Evolutionary conservation across 2,888 invertebrate genomes (phyloP), one percentile per base, ranked within the genome.

Genomic region (Leptogaster cylindrica): DNA sequence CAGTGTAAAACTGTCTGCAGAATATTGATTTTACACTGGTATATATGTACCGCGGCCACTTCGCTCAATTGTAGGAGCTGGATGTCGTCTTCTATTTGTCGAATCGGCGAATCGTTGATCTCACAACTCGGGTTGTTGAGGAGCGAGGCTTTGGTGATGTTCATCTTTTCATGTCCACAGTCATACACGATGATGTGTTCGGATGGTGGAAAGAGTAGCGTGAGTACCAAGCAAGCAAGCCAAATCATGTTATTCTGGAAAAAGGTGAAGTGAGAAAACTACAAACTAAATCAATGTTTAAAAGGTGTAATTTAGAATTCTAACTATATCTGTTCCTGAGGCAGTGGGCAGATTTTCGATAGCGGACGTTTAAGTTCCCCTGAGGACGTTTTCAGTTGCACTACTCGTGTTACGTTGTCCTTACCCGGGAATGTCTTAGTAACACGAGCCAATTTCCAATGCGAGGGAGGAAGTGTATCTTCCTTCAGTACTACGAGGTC

Each of bases 11-110:
- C 1, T 31, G 51, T 16, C 2, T 51, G 51, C 16, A 51, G 6
- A 14, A 51, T 28, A 1, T 51, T 51, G 1, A 51, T 3, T 51
- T 51, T 27, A 12, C 51, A 51, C 16, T 51, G 51, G 12, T 51
- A 51, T 1, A 51, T 18, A 14, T 31, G 51, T 7, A 51, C 31
- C 5, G 50, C 3, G 3, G 50, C 27, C 6, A 50, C 27, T 25
- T 50, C 50, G 27, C 25, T 25, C 14, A 51, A 14, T 2, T 51
- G 31, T 16, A 51, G 16, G 6, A 51, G 16, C 31, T 51, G 31
- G 16, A 51, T 51, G 2, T 51, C 31, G 7, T n/a, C 28, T 14
- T 20, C 14, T 8, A 8, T 7, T 51, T 31, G 31, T 16, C 8
- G 16, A 14, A 31, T 23, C 14, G 46, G 20, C 16, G 36, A 12